Evolutionary conservation across 2,888 invertebrate species (phyloP).

Genomic region (Merodon equestris): DNA sequence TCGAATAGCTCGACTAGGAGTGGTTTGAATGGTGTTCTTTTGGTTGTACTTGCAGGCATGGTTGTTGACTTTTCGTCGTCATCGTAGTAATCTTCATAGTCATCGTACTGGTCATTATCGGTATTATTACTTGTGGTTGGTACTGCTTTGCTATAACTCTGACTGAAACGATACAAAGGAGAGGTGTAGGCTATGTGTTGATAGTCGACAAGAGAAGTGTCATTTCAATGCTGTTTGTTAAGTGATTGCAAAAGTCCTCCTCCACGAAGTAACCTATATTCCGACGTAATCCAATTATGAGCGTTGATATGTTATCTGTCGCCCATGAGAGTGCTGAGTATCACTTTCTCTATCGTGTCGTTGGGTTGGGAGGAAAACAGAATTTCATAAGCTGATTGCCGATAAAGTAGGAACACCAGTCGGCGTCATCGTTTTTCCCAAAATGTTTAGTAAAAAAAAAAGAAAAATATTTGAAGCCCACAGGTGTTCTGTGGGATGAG

Average conservation of each 20-base stretch:
- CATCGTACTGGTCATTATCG: slow-evolving; percentile 71
- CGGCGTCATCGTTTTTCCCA: too few relatives aligned
- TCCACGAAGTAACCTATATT: slow-evolving; percentile 8
- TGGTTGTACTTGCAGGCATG: slow-evolving; percentile 63
- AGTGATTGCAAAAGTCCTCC: slow-evolving; percentile 16
- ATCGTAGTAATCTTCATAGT: slow-evolving; percentile 72
- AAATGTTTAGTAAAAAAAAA: too few relatives aligned
- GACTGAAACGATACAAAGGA: slow-evolving; percentile 62
- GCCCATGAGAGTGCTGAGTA: not conserved
- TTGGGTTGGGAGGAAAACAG: not conserved
- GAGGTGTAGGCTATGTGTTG: not conserved
- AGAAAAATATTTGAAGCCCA: too few relatives aligned
- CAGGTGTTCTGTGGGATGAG: slow-evolving; percentile 1
- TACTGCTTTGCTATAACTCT: slow-evolving; percentile 72
- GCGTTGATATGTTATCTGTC: slow-evolving; percentile 4
- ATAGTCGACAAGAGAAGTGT: not conserved
- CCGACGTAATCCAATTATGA: slow-evolving; percentile 28
- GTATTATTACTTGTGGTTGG: slow-evolving; percentile 70
- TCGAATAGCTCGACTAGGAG: slow-evolving; percentile 51
- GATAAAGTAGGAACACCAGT: not conserved
- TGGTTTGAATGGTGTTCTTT: slow-evolving; percentile 69
- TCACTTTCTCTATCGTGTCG: not conserved
- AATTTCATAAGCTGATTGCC: slow-evolving; percentile 12
- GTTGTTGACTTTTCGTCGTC: slow-evolving; percentile 53
- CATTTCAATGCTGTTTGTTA: slow-evolving; percentile 4